A percentile compares a stretch with the other conserved stretches of the same genome.
phyloP scores from a whole-genome alignment of 2,888 invertebrate genomes.

The Euplagia quadripunctaria region DNA sequence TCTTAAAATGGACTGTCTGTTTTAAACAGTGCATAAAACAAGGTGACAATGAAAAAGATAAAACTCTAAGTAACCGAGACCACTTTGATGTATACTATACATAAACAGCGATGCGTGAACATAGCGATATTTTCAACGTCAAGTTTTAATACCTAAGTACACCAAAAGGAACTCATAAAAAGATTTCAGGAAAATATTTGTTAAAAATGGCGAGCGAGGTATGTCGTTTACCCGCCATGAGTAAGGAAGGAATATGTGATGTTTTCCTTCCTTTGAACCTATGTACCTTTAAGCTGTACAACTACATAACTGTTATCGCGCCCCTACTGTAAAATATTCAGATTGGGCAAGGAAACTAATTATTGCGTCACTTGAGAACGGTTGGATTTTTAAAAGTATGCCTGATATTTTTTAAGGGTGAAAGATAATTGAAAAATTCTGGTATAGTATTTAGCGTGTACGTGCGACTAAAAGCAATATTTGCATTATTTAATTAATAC shows the following conservation, averaged over 20 bases:
- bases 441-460: too few relatives aligned
- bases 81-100: slow-evolving; percentile 51
- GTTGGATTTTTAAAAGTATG: not conserved
- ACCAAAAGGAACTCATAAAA: slow-evolving; percentile 66
- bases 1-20: slow-evolving; percentile 59
- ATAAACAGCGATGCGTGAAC: slow-evolving; percentile 56
- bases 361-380: not conserved
- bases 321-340: slow-evolving; percentile 44
- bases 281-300: slow-evolving; percentile 44
- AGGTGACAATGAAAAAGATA: slow-evolving; percentile 55
- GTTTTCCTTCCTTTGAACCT: slow-evolving; percentile 65
- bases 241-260: slow-evolving; percentile 72
- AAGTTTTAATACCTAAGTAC: slow-evolving; percentile 60
- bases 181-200: slow-evolving; percentile 67
- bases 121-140: slow-evolving; percentile 54
- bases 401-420: not conserved
- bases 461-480: too few relatives aligned
- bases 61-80: slow-evolving; percentile 47
- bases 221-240: slow-evolving; percentile 65
- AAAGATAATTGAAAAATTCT: not conserved
- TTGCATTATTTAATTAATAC: too few relatives aligned
- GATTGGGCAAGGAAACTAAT: not conserved
- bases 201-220: slow-evolving; percentile 60
- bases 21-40: slow-evolving; percentile 54
- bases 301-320: slow-evolving; percentile 47